Evolutionary conservation across 2,113 vertebrate genomes (phyloP).

Genomic region (Stomatorhinus ivindoensis): DNA sequence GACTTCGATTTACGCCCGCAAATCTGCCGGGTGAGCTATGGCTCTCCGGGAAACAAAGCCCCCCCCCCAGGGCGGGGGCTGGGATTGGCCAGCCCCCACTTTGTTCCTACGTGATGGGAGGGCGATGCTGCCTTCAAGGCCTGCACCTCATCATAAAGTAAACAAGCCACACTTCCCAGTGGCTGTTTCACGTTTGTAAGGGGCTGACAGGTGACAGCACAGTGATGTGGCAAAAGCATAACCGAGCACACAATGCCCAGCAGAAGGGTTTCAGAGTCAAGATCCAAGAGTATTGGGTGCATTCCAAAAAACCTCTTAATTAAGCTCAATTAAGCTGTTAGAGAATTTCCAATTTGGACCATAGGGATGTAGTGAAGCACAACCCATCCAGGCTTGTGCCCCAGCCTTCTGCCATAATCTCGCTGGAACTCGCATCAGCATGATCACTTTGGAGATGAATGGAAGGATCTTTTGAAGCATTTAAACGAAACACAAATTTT

Average conservation of each 20-base stretch:
- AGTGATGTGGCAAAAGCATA: not conserved
- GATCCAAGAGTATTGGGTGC: not conserved
- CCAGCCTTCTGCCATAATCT: not conserved
- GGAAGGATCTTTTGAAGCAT: not conserved
- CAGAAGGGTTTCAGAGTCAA: not conserved
- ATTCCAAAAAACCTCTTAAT: not conserved
- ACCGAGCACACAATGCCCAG: no score
- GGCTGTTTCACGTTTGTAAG: not conserved
- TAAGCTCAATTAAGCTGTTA: constrained; percentile 3
- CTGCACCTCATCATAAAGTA: not conserved
- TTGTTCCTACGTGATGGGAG: not conserved
- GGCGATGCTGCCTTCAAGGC: not conserved
- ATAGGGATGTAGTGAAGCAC: not conserved
- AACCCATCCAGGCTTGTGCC: not conserved
- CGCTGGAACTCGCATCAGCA: not conserved
- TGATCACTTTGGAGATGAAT: not conserved
- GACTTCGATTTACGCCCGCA: not conserved
- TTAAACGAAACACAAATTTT: not conserved
- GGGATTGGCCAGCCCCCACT: not conserved
- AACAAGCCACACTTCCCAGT: not conserved
- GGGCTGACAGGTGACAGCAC: not conserved
- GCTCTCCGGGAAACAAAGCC: not conserved
- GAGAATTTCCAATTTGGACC: not conserved
- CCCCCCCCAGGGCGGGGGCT: not conserved
- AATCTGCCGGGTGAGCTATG: not conserved